Percentiles rank a stretch among this genome's conserved stretches.
Conservation (phyloP, 1,140 invertebrate species). For the Zaprionus tsacasi region DNA sequence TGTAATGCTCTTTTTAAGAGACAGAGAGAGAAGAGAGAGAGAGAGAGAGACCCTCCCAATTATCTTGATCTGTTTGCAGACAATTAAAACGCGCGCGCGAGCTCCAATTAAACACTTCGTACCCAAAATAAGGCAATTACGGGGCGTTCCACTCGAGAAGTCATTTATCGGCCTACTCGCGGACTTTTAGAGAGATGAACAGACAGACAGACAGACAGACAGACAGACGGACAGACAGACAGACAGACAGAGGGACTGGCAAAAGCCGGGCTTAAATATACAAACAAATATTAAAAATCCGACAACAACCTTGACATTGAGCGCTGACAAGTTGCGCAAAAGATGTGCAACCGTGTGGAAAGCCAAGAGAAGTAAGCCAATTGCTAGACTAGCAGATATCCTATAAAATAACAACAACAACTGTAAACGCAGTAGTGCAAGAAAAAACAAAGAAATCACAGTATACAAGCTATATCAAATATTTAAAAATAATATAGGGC, state of each 20-base stretch:
- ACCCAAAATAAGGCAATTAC: conserved; percentile 74
- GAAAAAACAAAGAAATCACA: background rate
- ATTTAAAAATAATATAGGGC: background rate
- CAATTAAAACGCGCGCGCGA: conserved; percentile 55
- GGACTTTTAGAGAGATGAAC: background rate
- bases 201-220: conserved; percentile 4
- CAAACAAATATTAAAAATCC: conserved; percentile 49
- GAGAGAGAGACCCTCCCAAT: background rate
- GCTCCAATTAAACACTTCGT: conserved; percentile 56
- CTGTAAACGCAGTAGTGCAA: no score
- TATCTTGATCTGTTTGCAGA: conserved; percentile 53
- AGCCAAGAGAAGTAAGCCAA: conserved; percentile 19
- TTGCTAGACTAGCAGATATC: conserved; percentile 1
- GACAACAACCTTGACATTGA: conserved; percentile 74
- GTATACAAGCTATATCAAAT: background rate
- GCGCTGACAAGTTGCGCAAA: conserved; percentile 45
- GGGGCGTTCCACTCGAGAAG: conserved; percentile 71
- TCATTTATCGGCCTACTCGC: conserved; percentile 59
- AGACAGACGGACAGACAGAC: background rate
- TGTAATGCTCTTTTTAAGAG: background rate
- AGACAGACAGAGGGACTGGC: background rate
- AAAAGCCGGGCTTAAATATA: conserved; percentile 28
- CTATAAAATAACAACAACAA: background rate
- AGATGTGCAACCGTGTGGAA: conserved; percentile 67
- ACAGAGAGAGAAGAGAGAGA: background rate